phyloP scores from a whole-genome alignment of 1,140 invertebrate genomes.

The Apis florea region DNA sequence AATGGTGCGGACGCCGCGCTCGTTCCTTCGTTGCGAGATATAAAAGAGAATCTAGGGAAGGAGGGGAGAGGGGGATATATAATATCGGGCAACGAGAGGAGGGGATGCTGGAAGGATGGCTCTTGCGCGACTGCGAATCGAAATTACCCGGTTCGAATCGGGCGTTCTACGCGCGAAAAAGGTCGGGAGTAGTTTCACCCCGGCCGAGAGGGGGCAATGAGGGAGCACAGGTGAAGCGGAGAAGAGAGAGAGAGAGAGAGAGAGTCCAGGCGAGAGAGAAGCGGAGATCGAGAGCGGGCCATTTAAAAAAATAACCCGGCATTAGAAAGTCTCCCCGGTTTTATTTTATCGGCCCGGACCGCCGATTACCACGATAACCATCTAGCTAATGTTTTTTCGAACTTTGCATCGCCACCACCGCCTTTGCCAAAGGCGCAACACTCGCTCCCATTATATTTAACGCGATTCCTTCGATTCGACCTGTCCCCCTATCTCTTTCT shows the following conservation, averaged over 20 bases:
- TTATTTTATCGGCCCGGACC: conserved; percentile 44
- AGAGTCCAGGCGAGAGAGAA: neutral
- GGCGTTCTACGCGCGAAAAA: conserved; percentile 37
- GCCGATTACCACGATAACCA: conserved; percentile 57
- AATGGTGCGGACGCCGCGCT: no score
- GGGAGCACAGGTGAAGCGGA: no score
- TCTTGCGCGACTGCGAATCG: neutral
- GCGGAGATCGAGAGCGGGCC: conserved; percentile 3
- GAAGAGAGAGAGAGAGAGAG: neutral
- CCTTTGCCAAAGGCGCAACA: conserved; percentile 30
- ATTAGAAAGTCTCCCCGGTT: conserved; percentile 48
- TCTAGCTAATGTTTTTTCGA: conserved; percentile 44
- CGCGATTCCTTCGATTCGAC: conserved; percentile 52
- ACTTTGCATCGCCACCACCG: conserved; percentile 12
- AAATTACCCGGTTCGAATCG: conserved; percentile 18
- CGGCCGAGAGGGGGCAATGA: neutral
- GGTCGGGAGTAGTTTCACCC: conserved; percentile 36
- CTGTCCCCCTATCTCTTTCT: conserved; percentile 13
- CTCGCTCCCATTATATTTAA: conserved; percentile 45
- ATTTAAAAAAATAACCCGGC: conserved; percentile 53
- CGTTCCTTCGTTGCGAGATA: neutral
- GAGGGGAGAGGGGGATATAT: neutral
- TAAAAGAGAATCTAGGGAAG: no score
- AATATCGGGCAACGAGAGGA: neutral
- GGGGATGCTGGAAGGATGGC: neutral